Conservation (phyloP, 2,113 vertebrate genomes). For the Orycteropus afer region DNA sequence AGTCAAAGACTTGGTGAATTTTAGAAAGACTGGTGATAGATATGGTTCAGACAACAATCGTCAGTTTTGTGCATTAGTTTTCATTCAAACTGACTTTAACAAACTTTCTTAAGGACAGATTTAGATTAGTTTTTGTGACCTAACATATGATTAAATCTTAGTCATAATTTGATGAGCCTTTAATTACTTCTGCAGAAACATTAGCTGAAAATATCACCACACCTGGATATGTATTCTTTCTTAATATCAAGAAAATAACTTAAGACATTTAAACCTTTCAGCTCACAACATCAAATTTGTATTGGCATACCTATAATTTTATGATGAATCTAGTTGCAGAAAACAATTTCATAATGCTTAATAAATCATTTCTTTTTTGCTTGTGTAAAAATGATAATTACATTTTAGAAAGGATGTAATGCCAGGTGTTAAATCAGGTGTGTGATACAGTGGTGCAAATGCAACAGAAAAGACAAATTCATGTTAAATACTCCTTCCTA, state of each 20-base stretch:
- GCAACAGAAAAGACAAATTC: background rate
- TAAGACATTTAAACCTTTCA: slow-evolving; percentile 56
- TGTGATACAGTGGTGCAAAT: background rate
- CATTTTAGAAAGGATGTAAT: slow-evolving; percentile 30
- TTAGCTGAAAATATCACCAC: slow-evolving; percentile 68
- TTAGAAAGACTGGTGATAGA: background rate
- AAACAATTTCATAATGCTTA: slow-evolving; percentile 40
- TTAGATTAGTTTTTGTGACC: slow-evolving; percentile 56
- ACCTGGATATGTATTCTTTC: slow-evolving; percentile 61
- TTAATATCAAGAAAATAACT: slow-evolving; percentile 38
- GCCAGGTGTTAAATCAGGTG: slow-evolving; percentile 61
- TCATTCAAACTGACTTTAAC: slow-evolving; percentile 28
- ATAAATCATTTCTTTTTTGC: slow-evolving; percentile 53
- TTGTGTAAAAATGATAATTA: slow-evolving; percentile 62
- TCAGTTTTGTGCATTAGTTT: background rate
- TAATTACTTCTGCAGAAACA: slow-evolving; percentile 61
- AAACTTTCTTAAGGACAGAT: slow-evolving; percentile 48
- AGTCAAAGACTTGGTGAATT: background rate
- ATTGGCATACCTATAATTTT: slow-evolving; percentile 70
- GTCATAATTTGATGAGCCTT: slow-evolving; percentile 39
- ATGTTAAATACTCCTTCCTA: background rate
- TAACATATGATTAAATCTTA: slow-evolving; percentile 65
- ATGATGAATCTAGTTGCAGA: slow-evolving; percentile 48
- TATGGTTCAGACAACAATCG: background rate
- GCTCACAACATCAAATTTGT: background rate